These are phyloP conservation scores for Oxycera nigricornis DNA, from an alignment of 2,888 invertebrate species.

Conservation along the genomic window DNA sequence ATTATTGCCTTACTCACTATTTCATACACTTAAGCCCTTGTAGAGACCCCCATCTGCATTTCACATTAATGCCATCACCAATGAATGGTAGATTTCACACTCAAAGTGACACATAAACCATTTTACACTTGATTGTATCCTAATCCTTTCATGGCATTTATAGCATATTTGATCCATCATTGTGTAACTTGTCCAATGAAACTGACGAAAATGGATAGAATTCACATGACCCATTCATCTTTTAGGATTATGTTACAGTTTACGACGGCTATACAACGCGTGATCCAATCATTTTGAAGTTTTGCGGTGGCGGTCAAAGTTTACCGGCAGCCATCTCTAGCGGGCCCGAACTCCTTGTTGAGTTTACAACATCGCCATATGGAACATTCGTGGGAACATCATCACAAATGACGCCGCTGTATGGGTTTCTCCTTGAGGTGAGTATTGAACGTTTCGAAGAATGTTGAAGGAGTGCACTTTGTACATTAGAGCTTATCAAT, in stretches of 20 bases:
- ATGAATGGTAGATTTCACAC: background rate
- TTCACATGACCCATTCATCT: slow-evolving; percentile 11
- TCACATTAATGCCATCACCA: background rate
- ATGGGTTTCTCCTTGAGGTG: slow-evolving; percentile 90
- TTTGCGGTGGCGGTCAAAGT: slow-evolving; percentile 87
- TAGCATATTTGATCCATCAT: background rate
- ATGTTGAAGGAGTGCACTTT: too few relatives aligned
- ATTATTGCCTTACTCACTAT: too few relatives aligned
- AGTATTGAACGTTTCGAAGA: too few relatives aligned
- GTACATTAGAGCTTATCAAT: too few relatives aligned
- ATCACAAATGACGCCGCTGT: slow-evolving; percentile 76
- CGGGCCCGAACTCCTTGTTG: slow-evolving; percentile 86
- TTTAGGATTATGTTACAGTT: slow-evolving; percentile 82
- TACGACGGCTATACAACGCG: slow-evolving; percentile 89
- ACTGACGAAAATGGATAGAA: background rate
- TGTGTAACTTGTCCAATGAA: background rate
- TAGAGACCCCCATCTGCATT: too few relatives aligned
- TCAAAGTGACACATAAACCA: background rate
- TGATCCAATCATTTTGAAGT: slow-evolving; percentile 86
- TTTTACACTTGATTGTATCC: background rate
- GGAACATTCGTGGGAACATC: slow-evolving; percentile 84
- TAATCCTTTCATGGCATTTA: background rate
- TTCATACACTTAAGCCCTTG: too few relatives aligned
- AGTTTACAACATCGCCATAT: slow-evolving; percentile 88
- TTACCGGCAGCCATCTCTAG: slow-evolving; percentile 87